Base-by-base conservation (phyloP, 2,888 invertebrate genomes). In the Pseudolycoriella hygida region DNA sequence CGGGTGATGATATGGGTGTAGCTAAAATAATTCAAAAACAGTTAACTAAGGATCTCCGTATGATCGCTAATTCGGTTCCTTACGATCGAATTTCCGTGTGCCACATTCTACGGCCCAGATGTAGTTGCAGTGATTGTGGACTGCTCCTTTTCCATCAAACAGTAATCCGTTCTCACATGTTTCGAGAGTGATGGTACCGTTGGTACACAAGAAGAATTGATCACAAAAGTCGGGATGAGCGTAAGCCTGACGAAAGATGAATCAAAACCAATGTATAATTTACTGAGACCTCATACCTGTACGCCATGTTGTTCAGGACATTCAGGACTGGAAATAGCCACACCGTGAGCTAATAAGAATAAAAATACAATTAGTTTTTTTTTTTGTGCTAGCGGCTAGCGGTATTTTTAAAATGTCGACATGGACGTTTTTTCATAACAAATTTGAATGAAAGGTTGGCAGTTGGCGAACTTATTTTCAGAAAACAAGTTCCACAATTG, bases 111-210 rank as follows among this genome's bases (percentile, higher is more conserved):
- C 89, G 11, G 84, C 89, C 92, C 92, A 92, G 68, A 87, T 71
- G 68, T 90, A 92, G 70, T 89, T 89, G 73, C 92, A 93, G 68
- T 90, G 88, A 62, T 90, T 80, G 68, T 90, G 81, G 1, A 86
- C 83, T 17, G 78, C 77, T 2, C 90, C 90, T 58, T 87, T 86
- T 47, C 90, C 90, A 61, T 89, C 89, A 60, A 86, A 92, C 38
- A 92, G 71, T 25, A 93, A 72, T 3, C 92, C 92, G 57, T 93
- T 92, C 60, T 88, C 90, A 58, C 92, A 93, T 20, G 80, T 82
- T 61, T 92, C 92, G 52, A 87, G 76, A 2, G 87, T 88, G 57
- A 90, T 64, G 2, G 88, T 86, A 40, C 92, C 90, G 60, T 92
- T 92, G 50, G 81, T 84, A 64, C 92, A 93, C 34, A 89, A 74